Percentiles rank a stretch among this genome's conserved stretches.
Evolutionary conservation across 2,113 vertebrate species (phyloP).

Genomic region (Sitta europaea): DNA sequence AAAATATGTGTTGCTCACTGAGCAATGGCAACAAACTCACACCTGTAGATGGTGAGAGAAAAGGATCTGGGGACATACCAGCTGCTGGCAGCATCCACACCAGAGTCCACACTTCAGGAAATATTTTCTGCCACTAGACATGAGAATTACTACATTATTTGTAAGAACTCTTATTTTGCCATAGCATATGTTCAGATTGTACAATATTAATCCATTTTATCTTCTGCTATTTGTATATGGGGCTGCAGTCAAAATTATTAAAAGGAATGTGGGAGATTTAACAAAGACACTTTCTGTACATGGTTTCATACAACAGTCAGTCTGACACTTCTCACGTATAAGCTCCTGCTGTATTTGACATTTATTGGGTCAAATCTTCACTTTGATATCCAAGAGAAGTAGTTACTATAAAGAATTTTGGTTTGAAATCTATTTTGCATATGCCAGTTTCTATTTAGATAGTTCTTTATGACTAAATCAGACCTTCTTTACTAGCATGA

Average conservation of each 20-base stretch:
- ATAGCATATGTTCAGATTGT: neutral
- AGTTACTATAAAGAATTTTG: neutral
- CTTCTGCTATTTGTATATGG: neutral
- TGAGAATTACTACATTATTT: neutral
- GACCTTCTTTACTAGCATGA: neutral
- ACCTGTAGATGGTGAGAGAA: neutral
- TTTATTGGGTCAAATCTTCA: neutral
- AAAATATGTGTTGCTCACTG: neutral
- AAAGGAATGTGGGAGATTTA: neutral
- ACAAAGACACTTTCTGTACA: neutral
- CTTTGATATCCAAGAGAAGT: neutral
- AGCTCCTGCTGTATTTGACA: neutral
- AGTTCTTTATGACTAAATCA: neutral
- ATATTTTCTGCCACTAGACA: neutral
- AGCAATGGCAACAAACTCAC: neutral
- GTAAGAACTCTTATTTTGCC: neutral
- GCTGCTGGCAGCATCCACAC: neutral
- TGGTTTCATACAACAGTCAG: neutral
- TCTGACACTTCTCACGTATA: neutral
- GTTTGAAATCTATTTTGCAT: neutral
- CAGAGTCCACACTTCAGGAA: neutral
- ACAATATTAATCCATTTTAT: neutral
- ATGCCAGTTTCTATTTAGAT: neutral
- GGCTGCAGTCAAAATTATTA: neutral
- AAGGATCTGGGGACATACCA: neutral